Base-by-base conservation (phyloP, 2,888 invertebrate species). In the Pandemis cinnamomeana region DNA sequence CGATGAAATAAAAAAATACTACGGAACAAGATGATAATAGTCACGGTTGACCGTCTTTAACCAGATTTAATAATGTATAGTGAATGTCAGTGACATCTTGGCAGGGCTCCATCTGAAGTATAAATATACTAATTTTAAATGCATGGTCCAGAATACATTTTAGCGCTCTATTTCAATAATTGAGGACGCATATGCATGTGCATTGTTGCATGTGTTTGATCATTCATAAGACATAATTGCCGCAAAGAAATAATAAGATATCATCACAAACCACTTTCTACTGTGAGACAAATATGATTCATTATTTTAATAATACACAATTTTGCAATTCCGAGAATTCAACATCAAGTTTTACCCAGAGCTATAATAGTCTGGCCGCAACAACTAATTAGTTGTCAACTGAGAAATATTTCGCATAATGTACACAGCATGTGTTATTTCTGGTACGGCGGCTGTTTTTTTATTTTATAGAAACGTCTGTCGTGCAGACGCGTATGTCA, bases 51-150 rank as follows among this genome's bases (percentile, higher is more conserved):
- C 20, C 46, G 70, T 74, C 67, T 89, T 89, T 85, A 86, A 85
- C 79, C 83, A 83, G 80, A 86, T 87, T 87, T 87, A 83, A 89
- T 85, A 88, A 88, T 87, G 86, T 84, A 77, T 76, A 77, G 80
- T 85, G 87, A 82, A 91, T 91, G 92, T 92, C 91, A 89, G 86
- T 90, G 90, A 90, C 91, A 90, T 91, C 87, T 93, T 94, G 93
- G 93, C 93, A 92, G 80, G 80, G 85, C 83, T 92, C 93, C 93
- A 92, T 85, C 76, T 84, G 81, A 87, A 87, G 87, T 91, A 91
- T 93, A 93, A 91, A 92, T 93, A 91, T 87, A 91, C 88, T 82
- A 89, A 91, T 90, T 89, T 91, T 89, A 83, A 86, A 85, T 89
- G 85, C 90, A 88, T 88, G 83, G 88, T 88, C 87, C 86, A 89